Conservation (phyloP, 2,797 vertebrate genomes). For the Catamblyrhynchus diadema region DNA sequence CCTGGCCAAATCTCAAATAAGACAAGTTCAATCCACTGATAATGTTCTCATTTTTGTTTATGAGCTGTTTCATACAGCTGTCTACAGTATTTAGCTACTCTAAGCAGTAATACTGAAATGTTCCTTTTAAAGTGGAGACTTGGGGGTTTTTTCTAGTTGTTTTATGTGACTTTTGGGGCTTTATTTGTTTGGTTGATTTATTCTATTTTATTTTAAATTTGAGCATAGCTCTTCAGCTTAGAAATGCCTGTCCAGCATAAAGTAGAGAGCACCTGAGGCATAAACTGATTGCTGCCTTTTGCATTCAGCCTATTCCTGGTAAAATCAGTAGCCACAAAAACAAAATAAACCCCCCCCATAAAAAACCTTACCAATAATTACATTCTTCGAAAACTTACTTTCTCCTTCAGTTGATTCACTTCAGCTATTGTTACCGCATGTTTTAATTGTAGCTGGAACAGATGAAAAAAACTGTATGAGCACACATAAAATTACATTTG, state of each 20-base stretch:
- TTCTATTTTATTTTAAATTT: neutral
- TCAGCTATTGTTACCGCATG: slow-evolving; percentile 82
- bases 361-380: neutral
- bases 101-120: neutral
- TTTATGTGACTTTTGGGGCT: neutral
- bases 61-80: neutral
- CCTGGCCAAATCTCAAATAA: neutral
- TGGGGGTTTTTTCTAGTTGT: rapidly evolving
- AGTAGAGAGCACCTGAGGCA: neutral
- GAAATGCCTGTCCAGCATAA: neutral
- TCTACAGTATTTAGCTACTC: neutral
- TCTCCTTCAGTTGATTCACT: slow-evolving; percentile 84
- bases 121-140: neutral
- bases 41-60: neutral
- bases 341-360: neutral
- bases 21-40: neutral
- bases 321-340: neutral
- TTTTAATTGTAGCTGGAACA: slow-evolving; percentile 84
- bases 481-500: neutral
- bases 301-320: neutral
- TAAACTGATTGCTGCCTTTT: neutral
- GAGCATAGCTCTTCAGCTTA: neutral
- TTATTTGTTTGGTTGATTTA: neutral
- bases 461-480: neutral
- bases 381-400: slow-evolving; percentile 72